Evolutionary conservation across 2,888 invertebrate genomes (phyloP), one percentile per base, ranked within the genome.

Genomic region (Drosophila demipolita): DNA sequence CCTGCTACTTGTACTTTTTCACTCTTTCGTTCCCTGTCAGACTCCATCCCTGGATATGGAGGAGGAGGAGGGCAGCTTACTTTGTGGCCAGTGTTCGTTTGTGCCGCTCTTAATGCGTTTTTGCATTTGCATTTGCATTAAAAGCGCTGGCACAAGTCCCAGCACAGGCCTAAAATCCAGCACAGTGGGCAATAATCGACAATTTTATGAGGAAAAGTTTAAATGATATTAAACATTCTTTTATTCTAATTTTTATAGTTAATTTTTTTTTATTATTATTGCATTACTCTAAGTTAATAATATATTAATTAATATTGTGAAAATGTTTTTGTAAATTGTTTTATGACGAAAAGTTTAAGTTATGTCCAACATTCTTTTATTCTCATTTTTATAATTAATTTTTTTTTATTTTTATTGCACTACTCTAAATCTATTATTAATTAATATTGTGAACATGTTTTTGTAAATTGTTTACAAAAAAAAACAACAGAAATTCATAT

Each of bases 61-160:
- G n/a, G n/a, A 3, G 29, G 49, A 52, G 64, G 63, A 59, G 64
- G 67, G 82, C 69, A 71, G 87, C 89, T 87, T 82, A 84, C 74
- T 76, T 84, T 82, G 83, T 71, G 78, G 78, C 80, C 67, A 38
- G 74, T 70, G 66, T 73, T 71, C 82, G 75, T 82, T 75, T 82
- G 87, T 75, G 76, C 65, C 69, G 75, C 72, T 85, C 70, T 73
- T 89, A 85, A 89, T 87, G 85, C 78, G 80, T 85, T 76, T 87
- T 85, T 78, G 83, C 73, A 73, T 73, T 80, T 73, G 80, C 82
- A 89, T 89, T 89, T 89, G 89, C 86, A 89, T 87, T 89, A 87
- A 86, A 87, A 84, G 82, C 80, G 66, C 36, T 78, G 69, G 67
- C 72, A 53, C 74, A 84, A 78, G 48, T 67, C 70, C 38, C 65